Evolutionary conservation across 2,888 invertebrate species (phyloP), one percentile per base, ranked within the genome.

Genomic region (Patella ulyssiponensis): DNA sequence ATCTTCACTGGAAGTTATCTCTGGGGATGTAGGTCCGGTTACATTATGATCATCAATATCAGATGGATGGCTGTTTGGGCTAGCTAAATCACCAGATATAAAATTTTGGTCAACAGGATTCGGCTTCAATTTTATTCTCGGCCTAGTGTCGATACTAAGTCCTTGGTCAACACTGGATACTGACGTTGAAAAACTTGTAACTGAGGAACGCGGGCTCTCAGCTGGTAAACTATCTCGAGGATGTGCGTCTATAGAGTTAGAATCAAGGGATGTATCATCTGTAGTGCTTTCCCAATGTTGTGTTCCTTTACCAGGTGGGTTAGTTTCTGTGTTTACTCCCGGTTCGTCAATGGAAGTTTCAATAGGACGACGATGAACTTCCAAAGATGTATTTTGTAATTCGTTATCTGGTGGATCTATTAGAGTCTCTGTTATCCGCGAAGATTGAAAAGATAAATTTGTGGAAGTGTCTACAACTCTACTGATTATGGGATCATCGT

Each of bases 181-280:
- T 15, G 74, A 53, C 64, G 69, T 73, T 14, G 54, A 52, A 15
- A 27, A 71, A 51, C 44, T 76, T 15, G 54, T 33, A n/a, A 71
- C n/a, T 9, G 71, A 69, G 69, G 69, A 51, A 71, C 58, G 52
- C 53, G 44, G 33, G 70, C 54, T 54, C 17, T 52, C 52, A 5
- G 73, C 72, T 58, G 73, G 71, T 20, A 77, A 71, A 12, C 74
- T 58, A 51, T 79, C 79, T 69, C 77, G 79, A 72, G 77, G 76
- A 74, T 79, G 75, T 56, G 79, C 78, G 79, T 82, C 82, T 44
- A 77, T 64, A 53, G 69, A 71, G 44, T 72, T 79, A 74, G 44
- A 44, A 44, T 44, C 44, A 44, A 44, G 44, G 74, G 64, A 76
- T 23, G 73, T 52, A 51, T 77, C 79, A 72, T 79, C 81, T 33